These are phyloP conservation scores for Sacculina carcini DNA, from an alignment of 2,888 invertebrate species.

Conservation along the genomic window DNA sequence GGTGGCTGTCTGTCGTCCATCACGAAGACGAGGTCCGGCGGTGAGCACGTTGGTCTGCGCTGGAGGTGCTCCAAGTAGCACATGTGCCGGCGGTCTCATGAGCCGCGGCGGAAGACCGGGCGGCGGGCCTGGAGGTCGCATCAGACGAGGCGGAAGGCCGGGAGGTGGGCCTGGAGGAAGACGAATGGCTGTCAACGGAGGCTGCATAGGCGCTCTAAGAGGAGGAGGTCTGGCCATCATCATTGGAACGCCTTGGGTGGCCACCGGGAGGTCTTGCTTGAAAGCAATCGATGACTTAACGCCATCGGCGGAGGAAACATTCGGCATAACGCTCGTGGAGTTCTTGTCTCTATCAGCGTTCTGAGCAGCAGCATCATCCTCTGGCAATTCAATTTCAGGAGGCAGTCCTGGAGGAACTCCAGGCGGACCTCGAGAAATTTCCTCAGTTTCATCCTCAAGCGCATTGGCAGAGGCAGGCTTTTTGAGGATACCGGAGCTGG, in stretches of 20 bases:
- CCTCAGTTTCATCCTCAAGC: not conserved
- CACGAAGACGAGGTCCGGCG: conserved; percentile 13
- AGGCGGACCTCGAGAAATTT: conserved; percentile 2
- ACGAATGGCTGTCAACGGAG: conserved; percentile 19
- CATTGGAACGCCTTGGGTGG: conserved; percentile 25
- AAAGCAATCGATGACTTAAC: conserved; percentile 10
- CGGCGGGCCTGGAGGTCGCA: conserved; percentile 27
- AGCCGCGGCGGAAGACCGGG: conserved; percentile 22
- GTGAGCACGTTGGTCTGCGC: conserved; percentile 15
- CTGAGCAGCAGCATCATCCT: not conserved
- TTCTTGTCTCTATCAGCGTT: conserved; percentile 9
- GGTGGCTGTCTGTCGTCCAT: conserved; percentile 12
- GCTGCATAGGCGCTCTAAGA: too few species aligned
- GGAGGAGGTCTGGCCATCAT: too few species aligned
- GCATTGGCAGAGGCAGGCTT: conserved; percentile 28
- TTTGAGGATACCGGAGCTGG: conserved; percentile 35
- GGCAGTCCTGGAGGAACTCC: conserved; percentile 12
- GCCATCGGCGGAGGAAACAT: conserved; percentile 20
- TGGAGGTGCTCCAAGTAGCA: conserved; percentile 20
- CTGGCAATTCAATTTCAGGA: conserved; percentile 6
- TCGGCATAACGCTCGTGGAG: conserved; percentile 13
- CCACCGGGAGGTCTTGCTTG: conserved; percentile 6
- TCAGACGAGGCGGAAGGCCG: conserved; percentile 24
- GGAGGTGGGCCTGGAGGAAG: conserved; percentile 39
- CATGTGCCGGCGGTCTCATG: conserved; percentile 19